Conservation (phyloP, 2,113 vertebrate species). For the Capra hircus region DNA sequence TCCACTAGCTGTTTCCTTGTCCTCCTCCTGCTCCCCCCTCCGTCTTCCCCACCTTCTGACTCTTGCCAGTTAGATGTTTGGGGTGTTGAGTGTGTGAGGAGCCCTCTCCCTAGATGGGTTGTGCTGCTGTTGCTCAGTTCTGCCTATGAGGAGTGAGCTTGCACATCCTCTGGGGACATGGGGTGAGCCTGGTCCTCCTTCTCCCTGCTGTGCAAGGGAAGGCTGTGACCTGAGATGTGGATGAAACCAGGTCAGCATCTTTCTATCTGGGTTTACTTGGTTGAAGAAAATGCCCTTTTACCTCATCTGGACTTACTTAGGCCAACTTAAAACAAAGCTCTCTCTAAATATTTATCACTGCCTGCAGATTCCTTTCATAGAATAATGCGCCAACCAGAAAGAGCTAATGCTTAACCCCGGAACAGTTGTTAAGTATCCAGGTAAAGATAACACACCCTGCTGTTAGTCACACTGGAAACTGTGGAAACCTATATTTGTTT, state of each 20-base stretch:
- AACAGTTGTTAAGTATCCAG: not conserved
- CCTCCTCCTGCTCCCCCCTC: fast-evolving
- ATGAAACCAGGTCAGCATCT: not conserved
- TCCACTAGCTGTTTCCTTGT: not conserved
- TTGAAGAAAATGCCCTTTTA: not conserved
- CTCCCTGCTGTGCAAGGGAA: not conserved
- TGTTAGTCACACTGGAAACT: not conserved
- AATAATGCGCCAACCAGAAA: not conserved
- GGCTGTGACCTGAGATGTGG: not conserved
- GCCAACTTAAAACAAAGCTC: not conserved
- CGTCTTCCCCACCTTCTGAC: not conserved
- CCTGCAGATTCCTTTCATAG: not conserved
- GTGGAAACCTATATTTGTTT: not conserved
- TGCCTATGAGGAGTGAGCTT: not conserved
- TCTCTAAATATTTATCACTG: not conserved
- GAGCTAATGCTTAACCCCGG: not conserved
- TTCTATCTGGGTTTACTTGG: not conserved
- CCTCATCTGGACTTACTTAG: not conserved
- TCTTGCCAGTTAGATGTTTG: not conserved
- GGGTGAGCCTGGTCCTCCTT: not conserved
- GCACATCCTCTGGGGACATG: not conserved
- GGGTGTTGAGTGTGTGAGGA: not conserved
- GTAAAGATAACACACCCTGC: not conserved
- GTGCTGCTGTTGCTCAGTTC: not conserved
- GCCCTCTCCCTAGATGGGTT: not conserved